Evolutionary conservation across 2,797 vertebrate genomes (phyloP).

Genomic region (Anguilla anguilla): DNA sequence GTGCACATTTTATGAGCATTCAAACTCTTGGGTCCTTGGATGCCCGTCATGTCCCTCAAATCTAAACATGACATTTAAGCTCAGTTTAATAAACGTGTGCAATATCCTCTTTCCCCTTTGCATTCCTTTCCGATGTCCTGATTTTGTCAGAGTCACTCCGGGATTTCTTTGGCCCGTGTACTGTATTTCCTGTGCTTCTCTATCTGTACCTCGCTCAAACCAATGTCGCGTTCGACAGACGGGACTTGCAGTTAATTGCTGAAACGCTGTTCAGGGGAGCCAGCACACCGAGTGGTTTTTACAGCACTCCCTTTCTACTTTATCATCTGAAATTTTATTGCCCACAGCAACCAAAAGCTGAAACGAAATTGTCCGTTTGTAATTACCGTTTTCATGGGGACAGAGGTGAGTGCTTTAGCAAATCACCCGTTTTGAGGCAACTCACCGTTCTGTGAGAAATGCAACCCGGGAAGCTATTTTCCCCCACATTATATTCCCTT

Average conservation of each 20-base stretch:
- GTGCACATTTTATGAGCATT: not conserved
- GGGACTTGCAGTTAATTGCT: not conserved
- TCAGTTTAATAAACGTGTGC: conserved; percentile 1
- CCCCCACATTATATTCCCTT: not conserved
- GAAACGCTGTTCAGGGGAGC: not conserved
- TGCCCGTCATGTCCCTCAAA: not conserved
- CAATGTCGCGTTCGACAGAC: not conserved
- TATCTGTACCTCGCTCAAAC: not conserved
- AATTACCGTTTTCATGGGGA: not conserved
- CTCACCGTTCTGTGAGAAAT: not conserved
- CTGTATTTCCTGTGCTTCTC: not conserved
- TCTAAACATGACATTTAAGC: not conserved
- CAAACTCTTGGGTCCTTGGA: not conserved
- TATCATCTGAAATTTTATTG: not conserved
- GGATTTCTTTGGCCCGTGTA: not conserved
- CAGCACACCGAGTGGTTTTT: not conserved
- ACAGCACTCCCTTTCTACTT: not conserved
- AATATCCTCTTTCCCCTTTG: not conserved
- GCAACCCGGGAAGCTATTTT: not conserved
- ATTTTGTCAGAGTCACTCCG: not conserved
- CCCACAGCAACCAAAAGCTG: not conserved
- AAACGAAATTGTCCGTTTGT: not conserved
- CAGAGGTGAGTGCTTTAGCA: conserved; percentile 4
- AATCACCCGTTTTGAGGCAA: not conserved
- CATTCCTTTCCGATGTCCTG: not conserved